phyloP scores from a whole-genome alignment of 2,888 invertebrate genomes.

The Uropetala carovei region DNA sequence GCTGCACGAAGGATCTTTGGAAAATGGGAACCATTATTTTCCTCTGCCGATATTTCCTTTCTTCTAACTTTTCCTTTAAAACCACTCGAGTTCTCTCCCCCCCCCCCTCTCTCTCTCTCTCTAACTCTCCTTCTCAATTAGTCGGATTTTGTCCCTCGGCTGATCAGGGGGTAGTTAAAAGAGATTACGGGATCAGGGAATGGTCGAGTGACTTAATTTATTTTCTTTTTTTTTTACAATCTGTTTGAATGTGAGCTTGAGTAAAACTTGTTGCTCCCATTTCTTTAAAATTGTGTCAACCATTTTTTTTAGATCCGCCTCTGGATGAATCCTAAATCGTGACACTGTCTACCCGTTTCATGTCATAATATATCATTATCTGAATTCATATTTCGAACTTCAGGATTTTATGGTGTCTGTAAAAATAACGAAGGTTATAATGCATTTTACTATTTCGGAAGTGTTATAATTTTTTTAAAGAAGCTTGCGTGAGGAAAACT shows the following conservation, averaged over 20 bases:
- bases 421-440: no score
- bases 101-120: neutral
- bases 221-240: neutral
- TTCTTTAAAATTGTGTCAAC: neutral
- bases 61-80: constrained; percentile 16
- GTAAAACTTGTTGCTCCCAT: neutral
- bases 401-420: no score
- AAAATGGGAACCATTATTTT: neutral
- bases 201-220: neutral
- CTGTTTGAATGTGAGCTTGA: neutral
- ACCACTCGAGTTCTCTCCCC: neutral
- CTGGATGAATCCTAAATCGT: no score
- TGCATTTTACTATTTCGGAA: no score
- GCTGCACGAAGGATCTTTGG: neutral
- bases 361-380: no score
- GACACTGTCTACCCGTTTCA: no score
- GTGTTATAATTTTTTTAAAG: no score
- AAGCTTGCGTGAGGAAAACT: no score
- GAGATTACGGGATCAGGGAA: neutral
- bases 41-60: neutral
- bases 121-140: neutral
- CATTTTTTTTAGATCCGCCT: no score
- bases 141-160: neutral
- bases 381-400: no score
- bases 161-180: constrained; percentile 5